Conservation (phyloP, 2,797 vertebrate genomes). For the Anisognathus igniventris region DNA sequence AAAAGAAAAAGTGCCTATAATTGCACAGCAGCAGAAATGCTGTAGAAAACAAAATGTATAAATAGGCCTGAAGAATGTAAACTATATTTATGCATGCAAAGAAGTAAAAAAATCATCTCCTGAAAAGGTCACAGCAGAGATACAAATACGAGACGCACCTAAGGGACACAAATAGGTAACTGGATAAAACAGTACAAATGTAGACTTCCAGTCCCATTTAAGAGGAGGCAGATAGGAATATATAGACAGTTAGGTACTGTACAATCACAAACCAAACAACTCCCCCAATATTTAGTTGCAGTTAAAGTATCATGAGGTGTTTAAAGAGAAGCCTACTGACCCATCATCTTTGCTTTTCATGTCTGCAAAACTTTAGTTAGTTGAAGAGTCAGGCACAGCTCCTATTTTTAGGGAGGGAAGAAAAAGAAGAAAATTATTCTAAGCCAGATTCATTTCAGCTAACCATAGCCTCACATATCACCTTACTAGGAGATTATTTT, state of each 20-base stretch:
- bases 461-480: background rate
- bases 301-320: background rate
- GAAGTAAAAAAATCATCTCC: background rate
- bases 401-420: accelerated
- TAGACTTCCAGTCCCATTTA: background rate
- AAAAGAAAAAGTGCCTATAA: background rate
- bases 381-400: background rate
- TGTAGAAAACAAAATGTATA: background rate
- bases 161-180: background rate
- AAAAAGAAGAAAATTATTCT: background rate
- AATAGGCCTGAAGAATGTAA: background rate
- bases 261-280: background rate
- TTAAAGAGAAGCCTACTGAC: background rate
- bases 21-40: background rate
- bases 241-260: background rate
- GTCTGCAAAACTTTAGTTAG: background rate
- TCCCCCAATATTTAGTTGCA: background rate
- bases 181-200: background rate
- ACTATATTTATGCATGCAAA: background rate
- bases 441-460: background rate
- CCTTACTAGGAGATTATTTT: background rate
- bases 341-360: background rate
- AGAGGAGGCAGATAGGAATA: background rate
- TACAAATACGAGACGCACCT: accelerated
- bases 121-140: background rate